Conservation (phyloP, 2,797 vertebrate species). For the Chiloscyllium punctatum region DNA sequence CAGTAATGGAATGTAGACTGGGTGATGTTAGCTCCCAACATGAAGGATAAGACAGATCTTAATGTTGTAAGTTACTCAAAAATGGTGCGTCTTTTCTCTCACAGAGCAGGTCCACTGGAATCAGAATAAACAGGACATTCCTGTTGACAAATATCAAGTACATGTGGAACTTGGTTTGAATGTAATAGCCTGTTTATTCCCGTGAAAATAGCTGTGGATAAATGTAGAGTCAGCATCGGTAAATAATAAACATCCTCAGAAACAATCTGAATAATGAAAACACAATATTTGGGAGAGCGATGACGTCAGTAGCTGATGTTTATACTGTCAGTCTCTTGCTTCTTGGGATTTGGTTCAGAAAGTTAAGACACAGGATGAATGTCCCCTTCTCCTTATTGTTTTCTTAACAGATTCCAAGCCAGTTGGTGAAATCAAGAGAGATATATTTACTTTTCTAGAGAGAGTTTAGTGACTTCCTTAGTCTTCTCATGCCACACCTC, state of each 20-base stretch:
- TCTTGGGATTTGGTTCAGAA: neutral
- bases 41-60: neutral
- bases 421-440: too few relatives aligned
- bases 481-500: too few relatives aligned
- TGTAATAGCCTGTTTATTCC: slow-evolving; percentile 2
- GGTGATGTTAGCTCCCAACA: neutral
- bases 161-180: neutral
- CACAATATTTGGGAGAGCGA: neutral
- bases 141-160: slow-evolving; percentile 18
- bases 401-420: too few relatives aligned
- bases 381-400: neutral
- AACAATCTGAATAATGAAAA: slow-evolving; percentile 14
- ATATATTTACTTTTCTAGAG: too few relatives aligned
- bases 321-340: neutral
- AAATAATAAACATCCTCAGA: slow-evolving; percentile 27
- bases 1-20: neutral
- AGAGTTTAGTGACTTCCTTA: too few relatives aligned
- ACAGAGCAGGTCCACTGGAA: neutral
- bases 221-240: neutral
- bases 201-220: slow-evolving; percentile 4
- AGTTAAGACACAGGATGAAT: neutral
- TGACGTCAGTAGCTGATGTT: neutral
- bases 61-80: neutral
- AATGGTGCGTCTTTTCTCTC: neutral
- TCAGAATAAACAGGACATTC: slow-evolving; percentile 1